These are phyloP conservation scores for Meloidogyne hapla DNA, from an alignment of 1,140 invertebrate genomes.

Conservation along the genomic window DNA sequence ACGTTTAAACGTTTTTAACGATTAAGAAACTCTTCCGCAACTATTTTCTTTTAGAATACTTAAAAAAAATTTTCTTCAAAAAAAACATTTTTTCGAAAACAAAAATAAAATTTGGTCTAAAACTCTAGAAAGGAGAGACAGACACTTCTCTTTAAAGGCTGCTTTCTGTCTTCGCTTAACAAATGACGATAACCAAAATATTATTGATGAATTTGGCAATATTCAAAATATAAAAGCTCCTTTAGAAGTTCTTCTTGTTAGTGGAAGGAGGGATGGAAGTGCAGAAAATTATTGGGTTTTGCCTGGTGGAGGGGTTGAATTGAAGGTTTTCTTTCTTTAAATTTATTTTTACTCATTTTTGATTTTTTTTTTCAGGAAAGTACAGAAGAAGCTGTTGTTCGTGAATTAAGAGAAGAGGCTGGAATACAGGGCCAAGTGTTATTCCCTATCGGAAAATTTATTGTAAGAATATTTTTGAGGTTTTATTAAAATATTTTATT, in stretches of 20 bases:
- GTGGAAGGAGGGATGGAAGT: conserved; percentile 19
- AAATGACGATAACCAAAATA: background rate
- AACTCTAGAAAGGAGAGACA: no score
- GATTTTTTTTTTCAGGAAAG: conserved; percentile 7
- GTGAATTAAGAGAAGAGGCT: conserved; percentile 25
- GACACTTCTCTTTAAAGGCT: conserved; percentile 14
- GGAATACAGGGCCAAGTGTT: conserved; percentile 23
- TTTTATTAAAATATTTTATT: conserved; percentile 7
- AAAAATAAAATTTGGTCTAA: background rate
- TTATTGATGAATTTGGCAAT: background rate
- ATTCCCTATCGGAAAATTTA: conserved; percentile 22
- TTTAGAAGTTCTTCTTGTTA: conserved; percentile 28
- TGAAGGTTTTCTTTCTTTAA: background rate
- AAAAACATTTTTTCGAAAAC: background rate
- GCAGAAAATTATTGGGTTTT: conserved; percentile 19
- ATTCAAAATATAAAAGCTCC: conserved; percentile 12
- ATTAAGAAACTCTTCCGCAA: no score
- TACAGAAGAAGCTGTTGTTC: conserved; percentile 25
- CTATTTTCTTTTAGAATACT: no score
- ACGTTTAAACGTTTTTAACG: no score
- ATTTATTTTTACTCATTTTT: background rate
- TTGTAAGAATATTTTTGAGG: conserved; percentile 8
- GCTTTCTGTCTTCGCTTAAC: conserved; percentile 24
- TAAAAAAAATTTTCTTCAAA: background rate
- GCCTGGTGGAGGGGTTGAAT: conserved; percentile 23